A percentile compares a stretch with the other conserved stretches of the same genome.
Evolutionary conservation across 2,888 invertebrate genomes (phyloP).

Genomic region (Cantharis rustica): DNA sequence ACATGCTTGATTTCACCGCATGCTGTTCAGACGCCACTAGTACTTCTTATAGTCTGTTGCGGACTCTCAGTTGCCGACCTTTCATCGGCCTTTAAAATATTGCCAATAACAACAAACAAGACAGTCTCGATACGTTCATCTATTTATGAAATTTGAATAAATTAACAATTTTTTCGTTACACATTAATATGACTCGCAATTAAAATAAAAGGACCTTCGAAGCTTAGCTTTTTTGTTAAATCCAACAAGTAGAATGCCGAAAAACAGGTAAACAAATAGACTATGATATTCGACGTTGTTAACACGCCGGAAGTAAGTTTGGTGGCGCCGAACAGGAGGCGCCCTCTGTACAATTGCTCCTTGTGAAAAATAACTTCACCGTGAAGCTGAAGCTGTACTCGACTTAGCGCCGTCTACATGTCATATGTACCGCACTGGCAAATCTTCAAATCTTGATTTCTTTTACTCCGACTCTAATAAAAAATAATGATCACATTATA

Average conservation of each 20-base stretch:
- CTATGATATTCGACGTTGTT: constrained; percentile 28
- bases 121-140: constrained; percentile 9
- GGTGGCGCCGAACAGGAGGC: constrained; percentile 35
- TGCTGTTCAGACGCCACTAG: constrained; percentile 50
- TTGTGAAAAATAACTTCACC: constrained; percentile 31
- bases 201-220: neutral
- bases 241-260: constrained; percentile 18
- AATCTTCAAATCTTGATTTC: constrained; percentile 3
- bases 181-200: neutral
- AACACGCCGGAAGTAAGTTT: constrained; percentile 31
- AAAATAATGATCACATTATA: constrained; percentile 1
- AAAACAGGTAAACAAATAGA: constrained; percentile 30
- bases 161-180: neutral
- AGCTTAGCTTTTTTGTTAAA: neutral
- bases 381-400: constrained; percentile 24
- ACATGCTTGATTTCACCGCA: constrained; percentile 46
- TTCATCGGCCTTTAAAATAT: constrained; percentile 29
- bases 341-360: constrained; percentile 32
- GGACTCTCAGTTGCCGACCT: constrained; percentile 30
- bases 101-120: constrained; percentile 23
- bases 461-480: neutral
- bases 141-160: constrained; percentile 2
- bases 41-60: constrained; percentile 34
- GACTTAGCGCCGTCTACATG: constrained; percentile 23
- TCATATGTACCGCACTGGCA: constrained; percentile 5